Base-by-base conservation (phyloP, 2,888 invertebrate genomes). In the Sarcophaga caerulescens region DNA sequence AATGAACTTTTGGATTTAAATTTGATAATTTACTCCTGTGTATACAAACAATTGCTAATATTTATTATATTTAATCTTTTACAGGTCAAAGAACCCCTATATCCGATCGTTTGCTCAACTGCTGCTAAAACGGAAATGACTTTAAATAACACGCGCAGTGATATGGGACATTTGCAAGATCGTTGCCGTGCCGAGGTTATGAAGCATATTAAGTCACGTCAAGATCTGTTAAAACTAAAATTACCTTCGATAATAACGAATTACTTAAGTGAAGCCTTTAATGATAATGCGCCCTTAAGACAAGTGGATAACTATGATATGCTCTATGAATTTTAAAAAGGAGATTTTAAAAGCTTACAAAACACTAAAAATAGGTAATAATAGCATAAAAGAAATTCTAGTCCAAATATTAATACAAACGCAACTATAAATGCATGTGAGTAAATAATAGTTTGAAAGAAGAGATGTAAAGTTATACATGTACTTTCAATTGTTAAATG, bases 41-140 rank as follows among this genome's bases (percentile, higher is more conserved):
- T 52, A 52, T 52, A 52, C 35, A 35, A 35, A 35, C 35, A 35
- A 35, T 35, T 10, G 35, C 35, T 52, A 52, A 17, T 47, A 47
- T 47, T 11, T 47, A 14, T 60, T 25, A 10, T 69, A 19, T 63
- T 52, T 25, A 2, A 14, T n/a, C 10, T 77, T 79, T 0, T 59
- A 68, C 85, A 93, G 90, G 93, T 95, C 1, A 94, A 94, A 80
- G 95, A 95, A 87, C 94, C 95, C 2, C 93, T 96, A 3, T 96
- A 94, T 91, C 96, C 96, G 0, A 94, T 96, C 81, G 94, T 96
- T 12, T 95, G 95, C 89, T 96, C 96, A 3, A 96, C 96, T 0
- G 96, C 96, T 0, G 96, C 96, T 21, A 96, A 96, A 93, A 96
- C 96, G 3, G 95, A 96, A 92, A 96, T 96, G 95, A 94, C 95